These are phyloP conservation scores for Macrophya annulata DNA, from an alignment of 2,888 invertebrate genomes.

Conservation along the genomic window DNA sequence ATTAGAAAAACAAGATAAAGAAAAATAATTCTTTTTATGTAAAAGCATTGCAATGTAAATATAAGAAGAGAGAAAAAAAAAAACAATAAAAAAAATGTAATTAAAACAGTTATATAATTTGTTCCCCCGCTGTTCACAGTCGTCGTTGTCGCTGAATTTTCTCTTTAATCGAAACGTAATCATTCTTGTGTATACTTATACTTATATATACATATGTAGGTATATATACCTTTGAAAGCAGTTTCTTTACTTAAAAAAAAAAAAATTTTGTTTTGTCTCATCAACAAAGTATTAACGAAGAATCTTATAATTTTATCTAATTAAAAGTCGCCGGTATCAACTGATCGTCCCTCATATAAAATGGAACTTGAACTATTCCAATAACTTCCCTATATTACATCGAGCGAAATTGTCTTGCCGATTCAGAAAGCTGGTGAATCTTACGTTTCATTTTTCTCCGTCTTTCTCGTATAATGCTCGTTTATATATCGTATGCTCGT, in stretches of 20 bases:
- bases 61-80: not conserved
- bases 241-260: not conserved
- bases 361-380: slow-evolving; percentile 22
- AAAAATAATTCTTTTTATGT: not conserved
- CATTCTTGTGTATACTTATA: not conserved
- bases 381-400: not conserved
- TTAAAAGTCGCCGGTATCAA: not conserved
- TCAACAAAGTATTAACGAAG: not conserved
- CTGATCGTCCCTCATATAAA: not conserved
- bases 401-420: not conserved
- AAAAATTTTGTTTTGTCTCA: not conserved
- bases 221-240: not conserved
- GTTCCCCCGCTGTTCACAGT: slow-evolving; percentile 5
- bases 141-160: not conserved
- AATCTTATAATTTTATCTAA: slow-evolving; percentile 8
- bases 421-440: not conserved
- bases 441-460: not conserved
- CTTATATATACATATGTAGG: not conserved
- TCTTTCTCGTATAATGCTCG: not conserved
- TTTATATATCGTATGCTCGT: no score
- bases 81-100: slow-evolving; percentile 26
- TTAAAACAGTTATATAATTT: slow-evolving; percentile 24
- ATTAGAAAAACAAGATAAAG: not conserved
- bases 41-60: slow-evolving; percentile 39
- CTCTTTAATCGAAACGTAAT: slow-evolving; percentile 25